Evolutionary conservation across 2,888 invertebrate species (phyloP), one percentile per base, ranked within the genome.

Genomic region (Leptopilina drosophilae): DNA sequence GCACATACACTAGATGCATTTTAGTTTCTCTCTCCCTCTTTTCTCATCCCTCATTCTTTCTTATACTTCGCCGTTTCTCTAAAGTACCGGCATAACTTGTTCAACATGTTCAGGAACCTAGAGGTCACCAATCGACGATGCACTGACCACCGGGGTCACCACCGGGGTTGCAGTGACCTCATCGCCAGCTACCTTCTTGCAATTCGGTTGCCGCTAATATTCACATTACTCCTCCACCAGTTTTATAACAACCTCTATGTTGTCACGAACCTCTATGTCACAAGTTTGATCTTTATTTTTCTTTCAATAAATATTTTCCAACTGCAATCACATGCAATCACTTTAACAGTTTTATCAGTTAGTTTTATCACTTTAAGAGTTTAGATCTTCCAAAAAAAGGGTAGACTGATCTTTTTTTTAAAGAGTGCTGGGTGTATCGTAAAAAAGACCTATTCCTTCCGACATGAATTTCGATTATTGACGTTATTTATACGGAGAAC

Each of bases 91-190:
- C 86, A 86, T 87, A 88, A 89, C 87, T 88, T 88, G 89, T 87
- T 89, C 88, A 86, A 89, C 90, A 87, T 89, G 90, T 89, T 89
- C 84, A 83, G 82, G 86, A 85, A 84, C 85, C 85, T 84, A 85
- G 87, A 86, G 90, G 90, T 90, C 90, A 89, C 87, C 81, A 83
- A 84, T 84, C 87, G 86, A 82, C 85, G 84, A 87, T 86, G 88
- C 88, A 87, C 87, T 85, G 87, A 85, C 85, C 86, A 79, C 33
- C 76, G 79, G 73, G 82, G 83, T 83, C 82, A 81, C 80, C 76
- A 73, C 64, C 64, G 59, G 69, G 77, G 59, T 78, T 65, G 79
- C 69, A 81, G 77, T 76, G 69, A 66, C 80, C 80, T 81, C 77
- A 75, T 78, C 75, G 66, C 33, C 65, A 53, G 64, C 80, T 77